These are phyloP conservation scores for Rhinichthys osculus DNA, from an alignment of 2,797 vertebrate species.

Conservation along the genomic window DNA sequence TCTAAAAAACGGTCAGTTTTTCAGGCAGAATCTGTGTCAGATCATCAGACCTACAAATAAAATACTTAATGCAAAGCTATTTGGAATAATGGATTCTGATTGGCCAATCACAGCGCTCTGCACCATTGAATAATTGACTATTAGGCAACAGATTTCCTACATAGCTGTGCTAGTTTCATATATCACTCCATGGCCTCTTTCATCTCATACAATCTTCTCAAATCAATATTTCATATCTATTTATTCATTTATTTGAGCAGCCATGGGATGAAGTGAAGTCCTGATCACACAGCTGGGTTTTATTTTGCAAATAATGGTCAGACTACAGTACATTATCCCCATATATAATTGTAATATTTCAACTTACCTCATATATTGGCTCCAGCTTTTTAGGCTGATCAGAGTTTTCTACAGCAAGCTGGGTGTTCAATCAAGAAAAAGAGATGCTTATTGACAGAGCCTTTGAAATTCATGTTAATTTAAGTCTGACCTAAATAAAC, in stretches of 20 bases:
- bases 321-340: neutral
- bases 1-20: neutral
- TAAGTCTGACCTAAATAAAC: neutral
- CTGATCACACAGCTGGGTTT: neutral
- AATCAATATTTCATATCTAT: neutral
- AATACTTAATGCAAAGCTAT: neutral
- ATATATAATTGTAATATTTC: neutral
- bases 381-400: neutral
- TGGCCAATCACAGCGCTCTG: neutral
- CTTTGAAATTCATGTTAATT: neutral
- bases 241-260: neutral
- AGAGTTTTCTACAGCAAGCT: constrained; percentile 41
- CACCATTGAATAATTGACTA: neutral
- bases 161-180: neutral
- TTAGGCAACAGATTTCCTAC: neutral
- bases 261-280: neutral
- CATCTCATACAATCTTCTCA: no score
- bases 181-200: neutral
- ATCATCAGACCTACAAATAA: neutral
- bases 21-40: neutral
- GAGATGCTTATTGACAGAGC: constrained; percentile 1
- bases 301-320: neutral
- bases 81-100: neutral
- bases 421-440: neutral
- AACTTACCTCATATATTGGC: neutral